Evolutionary conservation across 1,140 invertebrate genomes (phyloP).

Genomic region (Orchestia grillus): DNA sequence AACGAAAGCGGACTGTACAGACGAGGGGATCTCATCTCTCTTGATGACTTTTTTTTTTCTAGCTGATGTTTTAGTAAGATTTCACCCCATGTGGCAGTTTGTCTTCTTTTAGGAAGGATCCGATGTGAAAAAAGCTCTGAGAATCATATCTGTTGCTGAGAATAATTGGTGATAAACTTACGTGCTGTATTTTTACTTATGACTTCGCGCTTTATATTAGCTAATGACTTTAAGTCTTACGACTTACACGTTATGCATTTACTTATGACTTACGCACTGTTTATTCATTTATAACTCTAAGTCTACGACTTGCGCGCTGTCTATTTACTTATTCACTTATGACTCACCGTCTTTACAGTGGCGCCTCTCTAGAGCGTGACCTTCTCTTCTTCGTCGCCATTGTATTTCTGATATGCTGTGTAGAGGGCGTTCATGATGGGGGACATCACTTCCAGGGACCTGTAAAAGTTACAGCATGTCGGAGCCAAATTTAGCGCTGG

Average conservation of each 20-base stretch:
- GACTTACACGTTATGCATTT: background rate
- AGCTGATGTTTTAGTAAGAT: too few species aligned
- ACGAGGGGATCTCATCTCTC: too few species aligned
- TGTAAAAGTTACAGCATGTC: background rate
- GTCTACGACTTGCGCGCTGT: too few species aligned
- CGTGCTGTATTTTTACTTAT: background rate
- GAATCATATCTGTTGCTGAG: too few species aligned
- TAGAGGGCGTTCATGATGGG: slow-evolving; percentile 43
- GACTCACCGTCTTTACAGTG: background rate
- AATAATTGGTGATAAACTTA: too few species aligned
- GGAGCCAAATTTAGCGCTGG: too few species aligned
- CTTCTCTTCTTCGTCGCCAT: background rate
- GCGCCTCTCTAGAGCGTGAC: background rate
- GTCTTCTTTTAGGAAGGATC: too few species aligned
- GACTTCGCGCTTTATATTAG: background rate
- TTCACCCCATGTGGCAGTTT: too few species aligned
- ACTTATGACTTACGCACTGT: background rate
- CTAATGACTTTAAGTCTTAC: background rate
- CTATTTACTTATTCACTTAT: background rate
- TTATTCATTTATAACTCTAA: background rate
- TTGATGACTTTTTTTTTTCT: too few species aligned
- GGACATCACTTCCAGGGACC: slow-evolving; percentile 42
- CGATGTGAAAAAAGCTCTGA: too few species aligned
- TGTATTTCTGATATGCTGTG: slow-evolving; percentile 34
- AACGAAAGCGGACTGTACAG: too few species aligned